Conservation (phyloP, 2,888 invertebrate genomes). For the Suillia variegata region DNA sequence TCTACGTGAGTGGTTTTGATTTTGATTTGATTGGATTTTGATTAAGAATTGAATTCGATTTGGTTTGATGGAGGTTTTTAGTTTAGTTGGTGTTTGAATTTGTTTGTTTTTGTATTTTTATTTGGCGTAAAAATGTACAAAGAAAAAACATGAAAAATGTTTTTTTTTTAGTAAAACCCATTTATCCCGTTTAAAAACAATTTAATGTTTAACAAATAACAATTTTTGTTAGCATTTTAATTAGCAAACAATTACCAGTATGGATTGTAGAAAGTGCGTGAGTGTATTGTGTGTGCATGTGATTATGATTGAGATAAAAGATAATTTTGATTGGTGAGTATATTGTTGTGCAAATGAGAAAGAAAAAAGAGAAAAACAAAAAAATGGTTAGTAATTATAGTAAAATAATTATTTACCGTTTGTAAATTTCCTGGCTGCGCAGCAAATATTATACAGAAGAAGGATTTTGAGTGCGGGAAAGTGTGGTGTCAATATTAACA, state of each 20-base stretch:
- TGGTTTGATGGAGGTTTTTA: conserved; percentile 25
- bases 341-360: conserved; percentile 23
- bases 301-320: conserved; percentile 13
- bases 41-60: neutral
- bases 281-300: conserved; percentile 8
- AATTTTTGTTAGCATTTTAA: too few relatives aligned
- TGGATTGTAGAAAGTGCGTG: conserved; percentile 10
- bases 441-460: conserved; percentile 17
- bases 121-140: conserved; percentile 34
- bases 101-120: neutral
- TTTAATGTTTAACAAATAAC: too few relatives aligned
- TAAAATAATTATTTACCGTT: conserved; percentile 54
- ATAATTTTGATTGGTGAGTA: conserved; percentile 8
- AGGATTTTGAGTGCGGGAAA: neutral
- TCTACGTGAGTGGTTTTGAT: conserved; percentile 43
- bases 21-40: neutral
- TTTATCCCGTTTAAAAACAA: conserved; percentile 31
- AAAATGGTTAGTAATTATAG: conserved; percentile 50
- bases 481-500: conserved; percentile 5
- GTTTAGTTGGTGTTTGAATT: conserved; percentile 19
- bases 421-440: conserved; percentile 59
- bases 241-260: conserved; percentile 12
- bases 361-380: conserved; percentile 44
- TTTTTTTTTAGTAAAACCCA: conserved; percentile 34
- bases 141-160: conserved; percentile 40